Conservation (phyloP, 2,113 vertebrate genomes). For the Morone saxatilis region DNA sequence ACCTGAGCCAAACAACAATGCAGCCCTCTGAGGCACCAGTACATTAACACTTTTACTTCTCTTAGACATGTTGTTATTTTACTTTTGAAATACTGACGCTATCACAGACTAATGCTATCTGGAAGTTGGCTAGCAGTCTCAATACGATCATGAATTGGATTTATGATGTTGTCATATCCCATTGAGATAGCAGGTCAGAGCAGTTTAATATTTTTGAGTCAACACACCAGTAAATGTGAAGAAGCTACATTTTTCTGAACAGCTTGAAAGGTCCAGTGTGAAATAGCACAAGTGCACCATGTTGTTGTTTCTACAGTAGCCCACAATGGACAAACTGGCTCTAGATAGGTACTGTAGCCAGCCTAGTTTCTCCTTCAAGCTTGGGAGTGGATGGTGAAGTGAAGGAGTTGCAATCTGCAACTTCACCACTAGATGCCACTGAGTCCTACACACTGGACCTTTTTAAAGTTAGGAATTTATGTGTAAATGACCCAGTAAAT, state of each 20-base stretch:
- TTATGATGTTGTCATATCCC: slow-evolving; percentile 36
- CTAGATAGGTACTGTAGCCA: no score
- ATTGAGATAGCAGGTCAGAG: slow-evolving; percentile 18
- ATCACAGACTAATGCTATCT: neutral
- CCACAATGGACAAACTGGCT: no score
- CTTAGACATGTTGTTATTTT: slow-evolving; percentile 24
- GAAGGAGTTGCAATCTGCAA: no score
- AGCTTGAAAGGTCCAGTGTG: neutral
- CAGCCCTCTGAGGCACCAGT: neutral
- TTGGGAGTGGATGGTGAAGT: no score
- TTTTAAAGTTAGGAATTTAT: slow-evolving; percentile 6
- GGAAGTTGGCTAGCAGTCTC: slow-evolving; percentile 22
- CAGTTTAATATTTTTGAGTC: slow-evolving; percentile 32
- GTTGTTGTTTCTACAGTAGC: no score
- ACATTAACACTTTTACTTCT: neutral
- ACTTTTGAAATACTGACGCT: slow-evolving; percentile 39
- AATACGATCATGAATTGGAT: slow-evolving; percentile 39
- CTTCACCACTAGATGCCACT: no score
- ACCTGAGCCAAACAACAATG: neutral
- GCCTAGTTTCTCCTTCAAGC: no score
- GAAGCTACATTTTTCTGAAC: neutral
- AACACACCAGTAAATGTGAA: neutral
- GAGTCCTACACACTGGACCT: no score
- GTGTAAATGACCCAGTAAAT: neutral
- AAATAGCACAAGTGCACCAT: no score